Evolutionary conservation across 2,888 invertebrate species (phyloP), one percentile per base, ranked within the genome.

Genomic region (Tinea pellionella): DNA sequence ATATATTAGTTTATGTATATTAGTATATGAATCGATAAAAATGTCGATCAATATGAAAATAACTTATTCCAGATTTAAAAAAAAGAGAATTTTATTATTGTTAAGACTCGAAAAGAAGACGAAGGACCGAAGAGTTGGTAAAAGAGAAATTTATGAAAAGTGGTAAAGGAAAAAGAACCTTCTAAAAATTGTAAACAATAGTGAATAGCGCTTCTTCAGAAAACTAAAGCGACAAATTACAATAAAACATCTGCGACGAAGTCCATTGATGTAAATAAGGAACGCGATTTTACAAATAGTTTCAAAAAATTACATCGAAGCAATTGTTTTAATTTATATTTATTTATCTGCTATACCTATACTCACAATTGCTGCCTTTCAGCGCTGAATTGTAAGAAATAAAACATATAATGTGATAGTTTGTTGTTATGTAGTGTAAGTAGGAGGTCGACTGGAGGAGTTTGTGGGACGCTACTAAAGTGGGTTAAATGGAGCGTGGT

Each of bases 401-500:
- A 13, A 42, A 47, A 47, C 13, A 16, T 47, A 47, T 47, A 16
- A 12, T 37, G 9, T n/a, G 4, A 15, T 47, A 13, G 47, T 47
- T 47, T 47, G 47, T 47, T 47, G 47, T 13, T 53, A 53, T 53
- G 53, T 53, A 53, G 19, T 53, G 19, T 53, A 24, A 53, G 53
- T 53, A 24, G 53, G 18, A 53, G 57, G 57, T 57, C 57, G 57
- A 29, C 55, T 29, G 55, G 9, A 24, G 55, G 18, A 53, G 53
- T 53, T 18, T 15, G 30, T 30, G 57, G 57, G 57, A 57, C 32
- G 30, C 16, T 32, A 24, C 29, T 55, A 41, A 78, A 81, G 79
- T 78, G 77, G 73, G 78, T 84, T 84, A 76, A 84, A 82, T 81
- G 80, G 79, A 82, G 73, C 78, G 77, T 78, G 77, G 77, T 73